phyloP scores from a whole-genome alignment of 23 tunicate genomes.

The Trididemnum miniatum region DNA sequence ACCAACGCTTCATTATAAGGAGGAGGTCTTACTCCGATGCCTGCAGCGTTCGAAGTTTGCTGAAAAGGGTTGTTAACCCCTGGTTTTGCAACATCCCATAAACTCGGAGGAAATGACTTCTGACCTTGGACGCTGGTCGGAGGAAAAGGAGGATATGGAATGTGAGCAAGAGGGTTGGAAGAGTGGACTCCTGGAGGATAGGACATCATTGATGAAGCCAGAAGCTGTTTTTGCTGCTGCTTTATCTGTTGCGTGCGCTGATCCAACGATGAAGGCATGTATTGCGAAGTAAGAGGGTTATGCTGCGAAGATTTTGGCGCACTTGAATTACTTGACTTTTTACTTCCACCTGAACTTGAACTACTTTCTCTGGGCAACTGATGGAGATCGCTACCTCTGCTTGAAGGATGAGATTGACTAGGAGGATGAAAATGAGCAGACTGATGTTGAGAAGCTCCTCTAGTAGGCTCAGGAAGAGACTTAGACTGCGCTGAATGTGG shows the following conservation, averaged over 20 bases:
- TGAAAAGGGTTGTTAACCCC: neutral
- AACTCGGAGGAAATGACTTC: neutral
- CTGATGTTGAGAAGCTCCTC: neutral
- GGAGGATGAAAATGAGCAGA: neutral
- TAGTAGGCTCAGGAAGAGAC: neutral
- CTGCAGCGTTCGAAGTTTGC: neutral
- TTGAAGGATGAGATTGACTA: neutral
- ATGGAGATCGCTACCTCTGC: neutral
- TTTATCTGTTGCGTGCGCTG: neutral
- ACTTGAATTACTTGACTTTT: neutral
- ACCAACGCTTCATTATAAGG: slow-evolving; percentile 47
- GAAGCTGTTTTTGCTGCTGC: slow-evolving; percentile 10
- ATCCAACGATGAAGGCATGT: slow-evolving; percentile 10
- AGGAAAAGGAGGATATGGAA: neutral
- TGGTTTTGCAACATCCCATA: slow-evolving; percentile 10
- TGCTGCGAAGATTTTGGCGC: neutral
- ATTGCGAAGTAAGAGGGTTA: neutral
- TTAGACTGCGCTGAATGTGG: neutral
- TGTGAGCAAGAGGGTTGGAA: slow-evolving; percentile 18
- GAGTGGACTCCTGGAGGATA: neutral
- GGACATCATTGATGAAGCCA: neutral
- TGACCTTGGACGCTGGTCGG: slow-evolving; percentile 2
- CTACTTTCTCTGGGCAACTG: neutral
- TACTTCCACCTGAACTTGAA: neutral
- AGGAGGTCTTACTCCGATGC: slow-evolving; percentile 19